Evolutionary conservation across 2,797 vertebrate species (phyloP).

Genomic region (Sebastes variabilis): DNA sequence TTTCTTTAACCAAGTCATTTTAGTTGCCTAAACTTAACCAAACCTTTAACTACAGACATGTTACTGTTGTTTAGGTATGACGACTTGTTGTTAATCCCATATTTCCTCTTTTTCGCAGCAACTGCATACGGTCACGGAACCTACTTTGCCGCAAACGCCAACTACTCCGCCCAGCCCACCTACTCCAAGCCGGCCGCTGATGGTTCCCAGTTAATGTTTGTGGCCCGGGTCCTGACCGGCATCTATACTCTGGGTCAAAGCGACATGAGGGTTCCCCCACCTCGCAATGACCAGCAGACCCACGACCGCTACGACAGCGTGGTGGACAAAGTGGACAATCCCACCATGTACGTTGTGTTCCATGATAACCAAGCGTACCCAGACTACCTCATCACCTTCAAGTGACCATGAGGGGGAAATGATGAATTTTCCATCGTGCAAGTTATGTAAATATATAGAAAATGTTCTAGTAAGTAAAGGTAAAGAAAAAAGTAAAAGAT

Average conservation of each 20-base stretch:
- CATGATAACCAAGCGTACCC: conserved; percentile 75
- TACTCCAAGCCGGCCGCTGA: conserved; percentile 60
- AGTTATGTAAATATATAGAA: too few relatives aligned
- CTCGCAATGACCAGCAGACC: background rate
- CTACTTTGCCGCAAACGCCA: conserved; percentile 74
- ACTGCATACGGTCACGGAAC: conserved; percentile 67
- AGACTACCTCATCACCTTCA: conserved; percentile 80
- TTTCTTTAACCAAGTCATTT: background rate
- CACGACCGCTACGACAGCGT: conserved; percentile 65
- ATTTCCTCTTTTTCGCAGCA: conserved; percentile 43
- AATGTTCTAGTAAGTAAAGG: background rate
- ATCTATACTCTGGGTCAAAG: conserved; percentile 23
- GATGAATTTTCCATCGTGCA: background rate
- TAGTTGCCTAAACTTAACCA: background rate
- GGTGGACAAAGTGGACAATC: conserved; percentile 47
- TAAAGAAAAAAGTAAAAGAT: background rate
- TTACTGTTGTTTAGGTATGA: background rate
- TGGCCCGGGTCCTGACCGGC: conserved; percentile 74
- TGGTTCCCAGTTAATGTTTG: conserved; percentile 73
- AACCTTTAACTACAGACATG: background rate
- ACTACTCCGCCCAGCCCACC: conserved; percentile 47
- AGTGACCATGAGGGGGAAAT: background rate
- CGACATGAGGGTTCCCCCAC: conserved; percentile 52
- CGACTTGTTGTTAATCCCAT: background rate
- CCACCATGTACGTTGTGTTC: conserved; percentile 73